Evolutionary conservation across 2,888 invertebrate species (phyloP).

Genomic region (Melipona bicolor): DNA sequence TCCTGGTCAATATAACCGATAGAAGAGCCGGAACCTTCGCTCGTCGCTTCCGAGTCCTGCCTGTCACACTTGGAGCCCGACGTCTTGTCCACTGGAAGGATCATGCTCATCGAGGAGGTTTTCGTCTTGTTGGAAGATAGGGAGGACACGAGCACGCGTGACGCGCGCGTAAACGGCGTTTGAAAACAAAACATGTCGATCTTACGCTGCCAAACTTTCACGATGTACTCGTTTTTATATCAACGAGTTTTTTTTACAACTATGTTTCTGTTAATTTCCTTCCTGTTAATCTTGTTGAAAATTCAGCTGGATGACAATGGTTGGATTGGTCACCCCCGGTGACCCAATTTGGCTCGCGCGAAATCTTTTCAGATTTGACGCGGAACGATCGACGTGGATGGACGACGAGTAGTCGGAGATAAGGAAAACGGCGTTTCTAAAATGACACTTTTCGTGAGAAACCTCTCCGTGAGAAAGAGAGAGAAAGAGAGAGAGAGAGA

Average conservation of each 20-base stretch:
- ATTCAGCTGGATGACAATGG: background rate
- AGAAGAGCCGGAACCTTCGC: conserved; percentile 80
- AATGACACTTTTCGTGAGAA: background rate
- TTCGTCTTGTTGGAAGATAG: conserved; percentile 64
- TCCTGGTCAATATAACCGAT: conserved; percentile 82
- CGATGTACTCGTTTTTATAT: background rate
- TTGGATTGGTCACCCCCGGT: background rate
- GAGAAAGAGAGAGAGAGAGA: too few relatives aligned
- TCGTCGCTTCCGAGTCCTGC: conserved; percentile 79
- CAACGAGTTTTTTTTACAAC: background rate
- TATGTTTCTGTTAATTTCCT: background rate
- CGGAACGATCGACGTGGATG: conserved; percentile 1
- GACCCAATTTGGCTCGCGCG: conserved; percentile 17
- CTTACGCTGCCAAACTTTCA: background rate
- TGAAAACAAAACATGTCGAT: conserved; percentile 83
- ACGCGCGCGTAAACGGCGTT: conserved; percentile 82
- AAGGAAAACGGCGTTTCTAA: background rate
- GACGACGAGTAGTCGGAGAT: background rate
- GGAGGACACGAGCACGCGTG: conserved; percentile 70
- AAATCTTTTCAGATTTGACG: conserved; percentile 6
- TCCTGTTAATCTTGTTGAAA: conserved; percentile 26
- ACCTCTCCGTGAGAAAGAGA: background rate
- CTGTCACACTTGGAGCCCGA: conserved; percentile 60
- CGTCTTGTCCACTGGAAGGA: conserved; percentile 46
- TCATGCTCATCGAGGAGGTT: conserved; percentile 50